These are phyloP conservation scores for Sycophila sp. DNA, from an alignment of 1,140 invertebrate species.

Conservation along the genomic window DNA sequence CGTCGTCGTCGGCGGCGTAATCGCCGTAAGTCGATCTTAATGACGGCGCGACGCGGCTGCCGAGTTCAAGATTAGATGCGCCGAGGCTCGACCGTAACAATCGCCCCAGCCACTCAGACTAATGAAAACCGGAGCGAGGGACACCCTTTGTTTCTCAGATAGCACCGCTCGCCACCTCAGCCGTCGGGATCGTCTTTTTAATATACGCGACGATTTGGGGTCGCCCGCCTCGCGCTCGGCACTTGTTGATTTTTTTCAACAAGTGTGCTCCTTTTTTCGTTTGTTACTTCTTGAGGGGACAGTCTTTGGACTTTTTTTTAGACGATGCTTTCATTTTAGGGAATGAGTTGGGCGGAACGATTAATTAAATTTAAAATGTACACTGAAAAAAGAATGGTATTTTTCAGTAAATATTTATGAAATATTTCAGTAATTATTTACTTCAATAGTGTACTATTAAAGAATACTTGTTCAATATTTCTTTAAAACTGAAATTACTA, in stretches of 20 bases:
- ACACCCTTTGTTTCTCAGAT: constrained; percentile 12
- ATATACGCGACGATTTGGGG: neutral
- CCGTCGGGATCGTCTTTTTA: neutral
- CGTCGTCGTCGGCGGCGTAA: constrained; percentile 7
- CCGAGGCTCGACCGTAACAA: neutral
- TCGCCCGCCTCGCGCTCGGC: neutral
- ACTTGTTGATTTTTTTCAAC: constrained; percentile 20
- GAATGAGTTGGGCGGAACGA: too few species aligned
- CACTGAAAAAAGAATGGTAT: too few species aligned
- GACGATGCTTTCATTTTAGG: too few species aligned
- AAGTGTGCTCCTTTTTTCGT: neutral
- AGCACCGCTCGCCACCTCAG: neutral
- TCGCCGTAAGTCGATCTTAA: constrained; percentile 28
- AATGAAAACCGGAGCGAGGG: neutral
- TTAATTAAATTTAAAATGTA: too few species aligned
- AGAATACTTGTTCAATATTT: too few species aligned
- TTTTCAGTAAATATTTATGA: too few species aligned
- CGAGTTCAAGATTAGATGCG: constrained; percentile 19
- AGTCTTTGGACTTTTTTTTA: too few species aligned
- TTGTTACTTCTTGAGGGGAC: too few species aligned
- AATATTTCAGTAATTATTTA: too few species aligned
- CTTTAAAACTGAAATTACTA: too few species aligned
- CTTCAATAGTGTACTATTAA: too few species aligned
- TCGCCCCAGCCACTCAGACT: constrained; percentile 13
- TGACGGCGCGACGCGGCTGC: neutral